These are phyloP conservation scores for Pimpla rufipes DNA, from an alignment of 2,888 invertebrate species.

Conservation along the genomic window DNA sequence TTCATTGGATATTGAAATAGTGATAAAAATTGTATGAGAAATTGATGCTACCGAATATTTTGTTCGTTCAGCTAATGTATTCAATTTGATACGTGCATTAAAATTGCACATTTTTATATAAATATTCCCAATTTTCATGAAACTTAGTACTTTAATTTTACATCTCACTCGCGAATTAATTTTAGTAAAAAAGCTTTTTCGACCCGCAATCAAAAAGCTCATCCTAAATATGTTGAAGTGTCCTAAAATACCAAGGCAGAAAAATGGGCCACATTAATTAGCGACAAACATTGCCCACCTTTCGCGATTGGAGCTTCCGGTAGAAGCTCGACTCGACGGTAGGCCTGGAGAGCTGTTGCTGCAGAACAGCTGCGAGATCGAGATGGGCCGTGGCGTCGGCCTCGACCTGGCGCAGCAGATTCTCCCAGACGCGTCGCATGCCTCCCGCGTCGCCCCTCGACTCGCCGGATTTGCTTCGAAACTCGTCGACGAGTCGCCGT, in stretches of 20 bases:
- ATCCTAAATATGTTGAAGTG: no score
- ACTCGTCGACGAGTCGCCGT: conserved; percentile 94
- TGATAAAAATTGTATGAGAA: no score
- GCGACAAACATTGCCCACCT: conserved; percentile 85
- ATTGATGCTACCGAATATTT: no score
- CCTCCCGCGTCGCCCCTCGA: conserved; percentile 94
- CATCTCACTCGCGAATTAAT: no score
- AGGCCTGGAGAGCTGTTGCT: conserved; percentile 91
- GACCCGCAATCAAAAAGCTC: no score
- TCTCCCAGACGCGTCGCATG: conserved; percentile 96
- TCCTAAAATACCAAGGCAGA: no score
- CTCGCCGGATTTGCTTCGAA: conserved; percentile 94
- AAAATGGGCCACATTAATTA: neutral
- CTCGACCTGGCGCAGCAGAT: conserved; percentile 95
- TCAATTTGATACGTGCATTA: no score
- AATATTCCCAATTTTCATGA: no score
- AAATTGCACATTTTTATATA: no score
- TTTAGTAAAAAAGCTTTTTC: neutral
- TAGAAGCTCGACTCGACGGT: conserved; percentile 95
- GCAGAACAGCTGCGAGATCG: conserved; percentile 92
- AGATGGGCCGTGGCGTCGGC: conserved; percentile 94
- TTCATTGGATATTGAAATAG: no score
- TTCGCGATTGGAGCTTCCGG: conserved; percentile 95
- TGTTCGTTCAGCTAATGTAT: no score
- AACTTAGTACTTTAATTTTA: no score